Conservation (phyloP, 2,888 invertebrate species). For the Minunthozetes semirufus region DNA sequence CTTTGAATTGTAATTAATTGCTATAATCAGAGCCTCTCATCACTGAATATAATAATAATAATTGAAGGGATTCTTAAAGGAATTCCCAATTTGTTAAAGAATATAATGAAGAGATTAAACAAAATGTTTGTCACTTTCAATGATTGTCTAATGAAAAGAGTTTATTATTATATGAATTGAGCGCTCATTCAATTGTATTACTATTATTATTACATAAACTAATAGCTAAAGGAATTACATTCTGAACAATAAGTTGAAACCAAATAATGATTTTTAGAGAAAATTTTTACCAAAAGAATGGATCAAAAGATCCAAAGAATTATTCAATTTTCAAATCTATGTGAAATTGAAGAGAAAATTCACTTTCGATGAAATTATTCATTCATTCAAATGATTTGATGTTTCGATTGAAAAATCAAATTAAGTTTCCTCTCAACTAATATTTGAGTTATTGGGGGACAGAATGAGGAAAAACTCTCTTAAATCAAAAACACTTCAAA, state of each 20-base stretch:
- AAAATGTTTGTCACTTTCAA: slow-evolving; percentile 20
- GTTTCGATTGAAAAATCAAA: background rate
- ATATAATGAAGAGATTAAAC: slow-evolving; percentile 17
- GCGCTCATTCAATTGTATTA: background rate
- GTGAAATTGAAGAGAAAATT: slow-evolving; percentile 13
- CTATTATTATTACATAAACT: background rate
- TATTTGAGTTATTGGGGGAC: background rate
- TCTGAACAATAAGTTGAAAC: background rate
- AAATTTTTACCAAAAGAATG: background rate
- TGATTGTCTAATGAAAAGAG: background rate
- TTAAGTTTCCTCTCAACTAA: background rate
- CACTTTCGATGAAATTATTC: slow-evolving; percentile 4
- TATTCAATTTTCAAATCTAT: background rate
- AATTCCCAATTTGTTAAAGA: background rate
- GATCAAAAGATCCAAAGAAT: background rate
- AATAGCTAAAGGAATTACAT: background rate
- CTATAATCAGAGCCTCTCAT: background rate
- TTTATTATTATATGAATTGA: slow-evolving; percentile 1
- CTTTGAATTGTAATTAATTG: background rate
- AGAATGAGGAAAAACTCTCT: background rate
- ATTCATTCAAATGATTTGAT: background rate
- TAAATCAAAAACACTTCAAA: background rate
- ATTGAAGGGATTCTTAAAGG: background rate
- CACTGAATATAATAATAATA: background rate
- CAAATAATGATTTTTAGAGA: background rate